A percentile compares a stretch with the other conserved stretches of the same genome.
phyloP scores from a whole-genome alignment of 2,888 invertebrate species.

The Conus canariensis region DNA sequence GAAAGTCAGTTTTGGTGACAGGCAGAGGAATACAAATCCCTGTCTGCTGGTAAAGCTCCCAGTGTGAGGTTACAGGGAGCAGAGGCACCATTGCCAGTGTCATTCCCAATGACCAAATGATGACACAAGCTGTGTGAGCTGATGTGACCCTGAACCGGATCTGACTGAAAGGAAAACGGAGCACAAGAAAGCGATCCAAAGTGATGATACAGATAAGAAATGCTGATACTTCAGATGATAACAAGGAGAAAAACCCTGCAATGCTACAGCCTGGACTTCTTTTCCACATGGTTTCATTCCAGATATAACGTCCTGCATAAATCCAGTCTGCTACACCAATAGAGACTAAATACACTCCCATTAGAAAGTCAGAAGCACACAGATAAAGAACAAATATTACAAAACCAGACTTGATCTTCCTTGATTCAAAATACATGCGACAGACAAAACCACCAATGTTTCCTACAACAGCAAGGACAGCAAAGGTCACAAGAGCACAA shows the following conservation, averaged over 20 bases:
- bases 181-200: not conserved
- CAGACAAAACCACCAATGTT: not conserved
- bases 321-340: constrained; percentile 3
- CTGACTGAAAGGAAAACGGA: constrained; percentile 8
- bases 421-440: not conserved
- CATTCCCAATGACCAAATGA: not conserved
- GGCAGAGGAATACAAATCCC: constrained; percentile 20
- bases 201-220: constrained; percentile 15
- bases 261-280: not conserved
- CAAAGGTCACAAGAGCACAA: not conserved
- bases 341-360: not conserved
- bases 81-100: not conserved
- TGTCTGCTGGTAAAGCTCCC: constrained; percentile 16
- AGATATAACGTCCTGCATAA: not conserved
- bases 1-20: not conserved
- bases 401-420: not conserved
- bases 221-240: not conserved
- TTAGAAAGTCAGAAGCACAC: constrained; percentile 10
- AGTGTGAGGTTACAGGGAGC: not conserved
- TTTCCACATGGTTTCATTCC: not conserved
- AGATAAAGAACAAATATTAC: not conserved
- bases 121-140: not conserved
- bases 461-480: not conserved
- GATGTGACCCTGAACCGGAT: not conserved
- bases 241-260: not conserved